Evolutionary conservation across 2,797 vertebrate genomes (phyloP), one percentile per base, ranked within the genome.

Genomic region (Megaceryle alcyon): DNA sequence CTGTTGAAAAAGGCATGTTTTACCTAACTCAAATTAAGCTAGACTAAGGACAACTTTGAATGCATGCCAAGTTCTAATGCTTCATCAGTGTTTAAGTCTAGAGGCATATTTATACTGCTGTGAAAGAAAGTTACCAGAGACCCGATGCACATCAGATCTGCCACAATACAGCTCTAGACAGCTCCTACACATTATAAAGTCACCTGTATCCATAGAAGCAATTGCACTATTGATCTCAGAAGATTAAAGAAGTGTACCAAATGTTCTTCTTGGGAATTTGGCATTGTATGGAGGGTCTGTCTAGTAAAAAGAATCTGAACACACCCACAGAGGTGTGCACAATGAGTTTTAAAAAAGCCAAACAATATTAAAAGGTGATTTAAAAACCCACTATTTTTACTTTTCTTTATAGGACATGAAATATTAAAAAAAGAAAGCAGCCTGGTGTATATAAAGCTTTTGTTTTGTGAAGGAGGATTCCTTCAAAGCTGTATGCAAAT

Each of bases 121-220:
- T 21, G 64, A 91, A 91, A 61, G 76, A 72, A 88, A 91, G 89
- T 49, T 94, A 85, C 79, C 88, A 86, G 85, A 65, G 59, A 88
- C 66, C 35, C 6, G 8, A 61, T 19, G 82, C 82, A 72, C 6
- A 2, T 25, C 59, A 23, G 14, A 59, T 43, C 68, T 90, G 70
- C 91, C 41, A 20, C 31, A 88, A 82, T 60, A 69, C 41, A 95
- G 94, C 54, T 76, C 76, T 80, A 82, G 85, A 86, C 12, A 0
- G 91, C 48, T 84, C 80, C 87, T 81, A 75, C 82, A 83, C 46
- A 28, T 33, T 82, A 63, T 31, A 75, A 76, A 92, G 88, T 72
- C 87, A 96, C 85, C 82, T 90, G 37, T 29, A 88, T 41, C 91
- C 66, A 54, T 28, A 63, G 28, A 72, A 91, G 59, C 33, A 86